Evolutionary conservation across 2,113 vertebrate genomes (phyloP).

Genomic region (Burhinus bistriatus): DNA sequence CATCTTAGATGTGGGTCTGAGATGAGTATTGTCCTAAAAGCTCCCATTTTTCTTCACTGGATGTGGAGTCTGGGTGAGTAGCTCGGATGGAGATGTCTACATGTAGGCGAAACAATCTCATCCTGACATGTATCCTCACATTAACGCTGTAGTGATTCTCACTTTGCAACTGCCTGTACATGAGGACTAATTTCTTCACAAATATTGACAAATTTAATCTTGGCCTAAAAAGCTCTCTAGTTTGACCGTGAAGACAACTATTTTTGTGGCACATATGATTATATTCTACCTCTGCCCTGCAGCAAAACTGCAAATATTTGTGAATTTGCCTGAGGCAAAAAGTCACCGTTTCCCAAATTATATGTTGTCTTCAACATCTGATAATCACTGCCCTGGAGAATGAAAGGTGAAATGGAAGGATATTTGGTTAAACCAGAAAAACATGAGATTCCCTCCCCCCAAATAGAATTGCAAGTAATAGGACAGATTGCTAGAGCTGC

Average conservation of each 20-base stretch:
- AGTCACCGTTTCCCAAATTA: neutral
- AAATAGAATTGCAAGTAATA: neutral
- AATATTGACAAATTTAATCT: constrained; percentile 20
- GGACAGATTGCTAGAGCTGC: neutral
- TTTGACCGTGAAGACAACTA: neutral
- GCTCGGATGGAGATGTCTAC: neutral
- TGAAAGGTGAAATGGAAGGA: constrained; percentile 27
- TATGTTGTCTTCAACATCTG: constrained; percentile 41
- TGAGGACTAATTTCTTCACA: neutral
- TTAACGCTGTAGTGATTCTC: neutral
- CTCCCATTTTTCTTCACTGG: neutral
- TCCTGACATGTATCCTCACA: fast-evolving
- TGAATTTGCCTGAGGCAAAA: constrained; percentile 48
- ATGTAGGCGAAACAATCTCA: neutral
- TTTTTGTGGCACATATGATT: constrained; percentile 38
- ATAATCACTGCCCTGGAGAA: constrained; percentile 43
- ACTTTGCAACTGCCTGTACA: neutral
- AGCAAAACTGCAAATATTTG: constrained; percentile 52
- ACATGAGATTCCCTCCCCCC: neutral
- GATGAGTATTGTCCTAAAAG: neutral
- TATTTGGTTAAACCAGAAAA: constrained; percentile 23
- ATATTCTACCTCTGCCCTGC: constrained; percentile 45
- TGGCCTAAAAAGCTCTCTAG: neutral
- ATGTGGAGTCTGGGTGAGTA: neutral
- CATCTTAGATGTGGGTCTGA: neutral